Evolutionary conservation across 2,113 vertebrate species (phyloP), one percentile per base, ranked within the genome.

Genomic region (Microtus ochrogaster): DNA sequence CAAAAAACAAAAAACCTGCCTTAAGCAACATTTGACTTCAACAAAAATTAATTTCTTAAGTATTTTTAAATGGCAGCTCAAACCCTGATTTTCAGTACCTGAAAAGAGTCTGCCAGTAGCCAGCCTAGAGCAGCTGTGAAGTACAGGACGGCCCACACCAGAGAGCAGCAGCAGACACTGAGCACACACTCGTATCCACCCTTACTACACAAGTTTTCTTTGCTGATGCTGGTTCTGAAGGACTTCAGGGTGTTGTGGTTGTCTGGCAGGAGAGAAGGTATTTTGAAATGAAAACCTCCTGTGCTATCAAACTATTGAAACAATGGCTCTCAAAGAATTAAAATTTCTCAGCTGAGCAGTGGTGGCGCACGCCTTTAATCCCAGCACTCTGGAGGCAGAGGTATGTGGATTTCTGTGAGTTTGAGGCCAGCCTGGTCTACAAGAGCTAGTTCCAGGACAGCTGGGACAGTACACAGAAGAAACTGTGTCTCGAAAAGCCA

Each of bases 11-110:
- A 41, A 90, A 5, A 87, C n/a, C 36, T n/a, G 26, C 41, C 30
- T 30, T 65, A 81, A 16, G 0, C 63, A 52, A 87, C 24, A 72
- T 55, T 82, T 94, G 87, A 28, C 22, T 88, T 76, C 61, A 90
- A 72, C 44, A 86, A 90, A 90, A 96, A 92, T n/a, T 36, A 2
- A 36, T 72, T 91, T 93, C 73, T 95, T 84, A 39, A 74, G 82
- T 81, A 83, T 66, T 96, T 76, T 88, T 95, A 73, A 88, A 94
- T 58, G 24, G 73, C 17, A 77, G 61, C 61, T 96, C 81, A 95
- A 96, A 91, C 73, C 52, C 55, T 41, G 14, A 94, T 61, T 94
- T 87, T 91, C 91, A 96, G 87, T 86, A 70, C 66, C 84, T 89
- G 70, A 33, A 96, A 84, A 91, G 65, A 82, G 22, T 63, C 5